These are phyloP conservation scores for Henricia sp. DNA, from an alignment of 53 echinoderm and acorn worm species.

Conservation along the genomic window DNA sequence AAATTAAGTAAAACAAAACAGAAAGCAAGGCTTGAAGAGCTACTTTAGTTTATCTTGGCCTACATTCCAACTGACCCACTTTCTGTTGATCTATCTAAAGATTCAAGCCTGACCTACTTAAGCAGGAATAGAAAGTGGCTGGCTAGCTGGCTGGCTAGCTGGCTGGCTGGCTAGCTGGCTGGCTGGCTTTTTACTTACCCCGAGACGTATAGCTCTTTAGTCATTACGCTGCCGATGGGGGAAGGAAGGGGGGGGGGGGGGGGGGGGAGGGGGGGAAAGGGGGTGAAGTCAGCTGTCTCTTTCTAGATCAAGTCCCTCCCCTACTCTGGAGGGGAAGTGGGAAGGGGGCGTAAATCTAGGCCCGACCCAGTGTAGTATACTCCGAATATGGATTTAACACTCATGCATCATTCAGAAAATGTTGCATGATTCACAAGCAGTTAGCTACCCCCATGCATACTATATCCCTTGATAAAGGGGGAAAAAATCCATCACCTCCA, in stretches of 20 bases:
- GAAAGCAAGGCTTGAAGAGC: conserved; percentile 46
- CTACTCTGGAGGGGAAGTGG: not conserved
- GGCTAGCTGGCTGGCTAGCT: conserved; percentile 22
- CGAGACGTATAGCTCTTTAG: conserved; percentile 41
- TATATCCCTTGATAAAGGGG: conserved; percentile 10
- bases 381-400: conserved; percentile 51
- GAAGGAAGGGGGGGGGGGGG: too few relatives aligned
- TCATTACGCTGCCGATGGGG: too few relatives aligned
- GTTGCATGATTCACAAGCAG: too few relatives aligned
- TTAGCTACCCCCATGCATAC: conserved; percentile 11
- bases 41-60: conserved; percentile 45
- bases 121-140: too few relatives aligned
- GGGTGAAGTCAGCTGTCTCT: conserved; percentile 29
- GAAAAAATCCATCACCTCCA: conserved; percentile 22
- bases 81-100: conserved; percentile 47
- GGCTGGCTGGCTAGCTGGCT: conserved; percentile 36
- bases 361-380: not conserved
- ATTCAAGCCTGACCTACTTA: conserved; percentile 48
- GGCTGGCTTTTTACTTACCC: conserved; percentile 30
- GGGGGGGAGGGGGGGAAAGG: too few relatives aligned
- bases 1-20: not conserved
- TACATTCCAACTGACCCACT: conserved; percentile 50
- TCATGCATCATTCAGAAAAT: conserved; percentile 11
- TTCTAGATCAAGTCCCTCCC: conserved; percentile 14
- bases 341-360: not conserved